Conservation (phyloP, 2,113 vertebrate genomes). For the Cygnus buccinator region DNA sequence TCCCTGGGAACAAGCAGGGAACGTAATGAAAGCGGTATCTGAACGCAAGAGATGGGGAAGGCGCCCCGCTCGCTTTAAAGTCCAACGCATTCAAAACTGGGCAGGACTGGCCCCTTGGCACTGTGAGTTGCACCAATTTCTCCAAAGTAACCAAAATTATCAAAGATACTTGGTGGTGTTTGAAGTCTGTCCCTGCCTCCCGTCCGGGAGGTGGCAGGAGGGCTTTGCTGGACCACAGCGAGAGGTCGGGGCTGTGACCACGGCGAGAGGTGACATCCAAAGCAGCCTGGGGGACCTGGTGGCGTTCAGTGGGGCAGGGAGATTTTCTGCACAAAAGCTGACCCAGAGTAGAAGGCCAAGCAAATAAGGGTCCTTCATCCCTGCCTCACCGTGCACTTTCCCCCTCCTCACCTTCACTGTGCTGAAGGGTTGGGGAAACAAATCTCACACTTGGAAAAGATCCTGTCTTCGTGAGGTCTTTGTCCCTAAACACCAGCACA, state of each 20-base stretch:
- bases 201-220: background rate
- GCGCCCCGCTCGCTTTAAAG: rapidly evolving
- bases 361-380: background rate
- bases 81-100: background rate
- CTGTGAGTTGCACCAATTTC: background rate
- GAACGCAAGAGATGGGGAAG: background rate
- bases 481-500: constrained; percentile 1
- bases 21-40: rapidly evolving
- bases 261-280: background rate
- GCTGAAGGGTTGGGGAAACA: background rate
- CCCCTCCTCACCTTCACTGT: background rate
- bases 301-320: background rate
- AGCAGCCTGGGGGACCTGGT: background rate
- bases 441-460: background rate
- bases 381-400: background rate
- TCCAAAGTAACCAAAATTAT: background rate
- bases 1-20: background rate
- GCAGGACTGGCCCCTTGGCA: background rate
- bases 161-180: background rate
- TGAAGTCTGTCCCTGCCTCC: background rate
- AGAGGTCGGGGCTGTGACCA: background rate
- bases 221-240: background rate
- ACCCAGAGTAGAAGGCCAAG: background rate
- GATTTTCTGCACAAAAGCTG: background rate
- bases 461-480: background rate